Evolutionary conservation across 1,140 invertebrate species (phyloP), one percentile per base, ranked within the genome.

Genomic region (Linepithema humile): DNA sequence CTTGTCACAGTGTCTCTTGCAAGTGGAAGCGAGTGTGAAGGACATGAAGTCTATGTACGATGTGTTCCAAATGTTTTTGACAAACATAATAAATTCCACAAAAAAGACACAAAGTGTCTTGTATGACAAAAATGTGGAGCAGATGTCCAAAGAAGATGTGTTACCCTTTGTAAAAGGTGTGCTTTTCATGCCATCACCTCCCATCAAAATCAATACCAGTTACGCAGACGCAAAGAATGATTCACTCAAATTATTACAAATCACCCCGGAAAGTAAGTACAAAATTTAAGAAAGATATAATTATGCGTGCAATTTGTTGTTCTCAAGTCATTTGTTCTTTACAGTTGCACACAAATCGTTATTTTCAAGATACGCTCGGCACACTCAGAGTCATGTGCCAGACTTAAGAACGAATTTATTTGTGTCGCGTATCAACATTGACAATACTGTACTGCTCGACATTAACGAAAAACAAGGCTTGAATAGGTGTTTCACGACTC

Each of bases 191-290:
- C 83, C 88, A 0, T 93, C 92, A 0, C 92, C 92, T 55, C 84
- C 75, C 17, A 93, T 93, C 15, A 87, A 90, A 69, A 86, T 93
- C 29, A 88, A 89, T 65, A 83, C 64, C 9, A 78, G 91, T 53
- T 70, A 26, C 35, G 67, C 72, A 17, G 43, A 84, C 2, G 72
- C 84, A 35, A 65, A 62, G 43, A 85, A 48, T 20, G 83, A 90
- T 50, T 64, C 82, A 73, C 83, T 83, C 17, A 90, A 89, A 74
- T 57, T 88, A 67, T 65, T 93, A 38, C 84, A 90, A 45, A 83
- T 93, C 29, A 93, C 92, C 7, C 92, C 92, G 0, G 91, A 93
- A 90, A 85, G 89, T 92, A 88, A 65, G 23, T 70, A 26, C 4
- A 45, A 77, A 0, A 20, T n/a, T 6, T 67, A 29, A 29, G 12